Base-by-base conservation (phyloP, 2,113 vertebrate genomes). In the Lasiurus cinereus region DNA sequence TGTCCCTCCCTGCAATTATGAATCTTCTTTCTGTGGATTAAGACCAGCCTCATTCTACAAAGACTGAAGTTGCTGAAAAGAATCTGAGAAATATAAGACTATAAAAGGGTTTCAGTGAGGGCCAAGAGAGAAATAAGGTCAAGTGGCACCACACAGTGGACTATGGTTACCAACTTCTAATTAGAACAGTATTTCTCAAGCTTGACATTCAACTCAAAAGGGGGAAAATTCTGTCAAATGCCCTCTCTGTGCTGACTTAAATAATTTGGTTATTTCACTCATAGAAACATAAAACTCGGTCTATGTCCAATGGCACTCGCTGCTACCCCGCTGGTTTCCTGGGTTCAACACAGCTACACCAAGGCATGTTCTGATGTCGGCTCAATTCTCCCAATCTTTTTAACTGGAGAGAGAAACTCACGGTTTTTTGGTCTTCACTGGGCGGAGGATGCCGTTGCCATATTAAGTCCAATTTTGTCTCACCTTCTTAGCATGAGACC, bases 281-380 rank as follows among this genome's bases (percentile, higher is more conserved):
- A 52, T 0, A 22, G 43, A 85, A 78, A 29, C 6, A 15, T 50
- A 21, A 70, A 79, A 72, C 27, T 19, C 29, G 33, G 64, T 72
- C 43, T 15, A 19, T 6, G 2, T 1, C 33, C n/a, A 1, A 3
- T 15, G 39, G 9, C 0, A 0, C n/a, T 36, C 0, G 14, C 64
- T 16, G n/a, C 62, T 43, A 8, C 39, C n/a, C 10, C 8, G 8
- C 80, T 52, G 27, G 85, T 22, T 64, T 39, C 50, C 14, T 43
- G 16, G 62, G 56, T 18, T 36, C 43, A 2, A 12, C 0, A 4
- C 1, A 12, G 43, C 27, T 19, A 12, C 1, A 11, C 39, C 31
- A 15, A 10, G 21, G 2, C 11, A 0, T 1, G 64, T 27, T 4
- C 21, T 70, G 52, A 39, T 6, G 80, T 27, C 3, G 1, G 24